Evolutionary conservation across 2,113 vertebrate genomes (phyloP).

Genomic region (Prinia subflava): DNA sequence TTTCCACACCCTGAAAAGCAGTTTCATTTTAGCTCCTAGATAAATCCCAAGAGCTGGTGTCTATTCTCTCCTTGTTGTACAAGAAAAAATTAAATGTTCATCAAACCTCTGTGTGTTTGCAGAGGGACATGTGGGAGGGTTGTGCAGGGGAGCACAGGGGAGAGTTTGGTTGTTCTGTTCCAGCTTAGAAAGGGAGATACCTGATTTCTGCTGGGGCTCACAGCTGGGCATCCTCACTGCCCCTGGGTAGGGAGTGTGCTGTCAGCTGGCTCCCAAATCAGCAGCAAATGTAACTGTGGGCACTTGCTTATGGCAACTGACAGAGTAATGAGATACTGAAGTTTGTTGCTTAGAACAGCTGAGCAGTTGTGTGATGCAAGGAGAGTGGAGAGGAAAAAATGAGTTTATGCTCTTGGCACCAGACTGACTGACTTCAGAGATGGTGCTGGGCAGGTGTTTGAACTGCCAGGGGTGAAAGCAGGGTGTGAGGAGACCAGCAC

Average conservation of each 20-base stretch:
- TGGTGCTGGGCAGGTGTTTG: not conserved
- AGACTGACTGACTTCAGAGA: not conserved
- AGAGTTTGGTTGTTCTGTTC: not conserved
- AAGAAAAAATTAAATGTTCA: not conserved
- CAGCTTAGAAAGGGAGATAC: not conserved
- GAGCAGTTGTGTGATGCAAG: not conserved
- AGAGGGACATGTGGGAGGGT: not conserved
- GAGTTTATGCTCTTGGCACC: not conserved
- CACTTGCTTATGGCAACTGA: not conserved
- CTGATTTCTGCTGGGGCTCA: not conserved
- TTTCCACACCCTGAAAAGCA: not conserved
- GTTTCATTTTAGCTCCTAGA: not conserved
- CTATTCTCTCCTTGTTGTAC: not conserved
- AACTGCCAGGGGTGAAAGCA: not conserved
- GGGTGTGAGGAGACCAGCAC: rapidly evolving
- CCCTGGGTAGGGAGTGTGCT: not conserved
- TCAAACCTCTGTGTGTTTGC: not conserved
- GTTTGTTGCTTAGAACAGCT: not conserved
- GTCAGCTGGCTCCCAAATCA: not conserved
- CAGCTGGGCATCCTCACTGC: rapidly evolving
- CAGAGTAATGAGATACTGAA: not conserved
- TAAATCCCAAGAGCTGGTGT: not conserved
- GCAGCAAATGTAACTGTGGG: not conserved
- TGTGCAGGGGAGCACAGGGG: not conserved
- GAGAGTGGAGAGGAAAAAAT: not conserved